Base-by-base conservation (phyloP, 2,797 vertebrate genomes). In the Anguilla obscura region DNA sequence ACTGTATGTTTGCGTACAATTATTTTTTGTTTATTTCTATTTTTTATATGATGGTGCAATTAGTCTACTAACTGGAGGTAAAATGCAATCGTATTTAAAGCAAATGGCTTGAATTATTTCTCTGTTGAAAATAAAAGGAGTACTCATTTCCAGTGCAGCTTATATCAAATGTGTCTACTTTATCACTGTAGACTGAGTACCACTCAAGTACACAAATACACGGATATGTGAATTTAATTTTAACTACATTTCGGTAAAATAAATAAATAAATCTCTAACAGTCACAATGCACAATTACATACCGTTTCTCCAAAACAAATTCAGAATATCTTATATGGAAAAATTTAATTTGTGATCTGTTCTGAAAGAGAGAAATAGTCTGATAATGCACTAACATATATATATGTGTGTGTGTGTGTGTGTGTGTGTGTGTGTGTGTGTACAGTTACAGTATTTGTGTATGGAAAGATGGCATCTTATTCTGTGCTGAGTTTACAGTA, bases 301-400 rank as follows among this genome's bases (percentile, higher is more conserved):
- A 90, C 93, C 95, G 94, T 95, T 93, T 93, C 93, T 95, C 93
- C 94, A 93, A 96, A 96, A 96, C 94, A 94, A 95, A 95, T 95
- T 96, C 95, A 94, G 91, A 95, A 92, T 93, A 93, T 94, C 95
- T 94, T 94, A 92, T 92, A 92, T 93, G 91, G 91, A 91, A 93
- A 89, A 90, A 90, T 91, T 92, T 93, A 91, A 94, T 93, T 93
- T 91, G 93, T 95, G 94, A 95, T 96, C 93, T 94, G 93, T 95
- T 96, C 92, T 95, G 96, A 96, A 95, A 95, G 94, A 94, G 89
- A 90, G 92, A 90, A 40, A 92, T 93, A 91, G 92, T 92, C 93
- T 95, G 95, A 95, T 94, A 94, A 94, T 96, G 90, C 50, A 52
- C 40, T 45, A 45, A 91, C 87, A 94, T 93, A 94, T 91, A 92